phyloP scores from a whole-genome alignment of 2,888 invertebrate genomes.

The Drosophila cracens region DNA sequence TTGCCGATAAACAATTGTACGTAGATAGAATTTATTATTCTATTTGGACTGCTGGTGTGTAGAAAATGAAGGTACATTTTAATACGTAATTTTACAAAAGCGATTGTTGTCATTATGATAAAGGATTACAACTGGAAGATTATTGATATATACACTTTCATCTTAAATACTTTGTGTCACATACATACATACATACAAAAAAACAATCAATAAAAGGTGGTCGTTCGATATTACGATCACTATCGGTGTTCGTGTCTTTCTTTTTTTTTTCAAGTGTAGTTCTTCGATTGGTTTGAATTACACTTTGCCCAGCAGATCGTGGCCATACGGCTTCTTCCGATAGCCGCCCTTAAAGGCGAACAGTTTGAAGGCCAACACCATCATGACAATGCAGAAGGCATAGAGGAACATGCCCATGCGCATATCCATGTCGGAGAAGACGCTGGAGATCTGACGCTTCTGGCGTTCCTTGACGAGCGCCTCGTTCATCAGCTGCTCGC shows the following conservation, averaged over 20 bases:
- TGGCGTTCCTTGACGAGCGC: slow-evolving; percentile 74
- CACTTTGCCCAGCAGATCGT: slow-evolving; percentile 90
- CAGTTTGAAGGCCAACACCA: slow-evolving; percentile 91
- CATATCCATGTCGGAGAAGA: slow-evolving; percentile 87
- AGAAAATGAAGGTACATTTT: slow-evolving; percentile 24
- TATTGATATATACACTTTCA: slow-evolving; percentile 62
- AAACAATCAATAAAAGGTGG: slow-evolving; percentile 42
- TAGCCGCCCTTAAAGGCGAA: slow-evolving; percentile 88
- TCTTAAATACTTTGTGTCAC: slow-evolving; percentile 65
- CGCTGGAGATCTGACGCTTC: slow-evolving; percentile 81
- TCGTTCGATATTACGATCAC: slow-evolving; percentile 34
- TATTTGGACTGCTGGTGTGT: slow-evolving; percentile 1
- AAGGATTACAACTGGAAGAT: slow-evolving; percentile 68
- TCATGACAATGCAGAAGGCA: slow-evolving; percentile 90
- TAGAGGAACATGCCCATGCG: slow-evolving; percentile 92
- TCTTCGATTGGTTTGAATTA: slow-evolving; percentile 82
- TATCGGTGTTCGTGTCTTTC: slow-evolving; percentile 45
- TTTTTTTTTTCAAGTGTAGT: slow-evolving; percentile 5
- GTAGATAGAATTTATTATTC: slow-evolving; percentile 9
- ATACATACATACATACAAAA: slow-evolving; percentile 24
- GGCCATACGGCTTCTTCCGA: slow-evolving; percentile 90
- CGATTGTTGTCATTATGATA: slow-evolving; percentile 43
- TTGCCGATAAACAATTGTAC: slow-evolving; percentile 28
- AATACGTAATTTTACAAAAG: slow-evolving; percentile 64
- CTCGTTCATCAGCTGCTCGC: slow-evolving; percentile 71